These are phyloP conservation scores for Mimachlamys varia DNA, from an alignment of 2,888 invertebrate genomes.

Conservation along the genomic window DNA sequence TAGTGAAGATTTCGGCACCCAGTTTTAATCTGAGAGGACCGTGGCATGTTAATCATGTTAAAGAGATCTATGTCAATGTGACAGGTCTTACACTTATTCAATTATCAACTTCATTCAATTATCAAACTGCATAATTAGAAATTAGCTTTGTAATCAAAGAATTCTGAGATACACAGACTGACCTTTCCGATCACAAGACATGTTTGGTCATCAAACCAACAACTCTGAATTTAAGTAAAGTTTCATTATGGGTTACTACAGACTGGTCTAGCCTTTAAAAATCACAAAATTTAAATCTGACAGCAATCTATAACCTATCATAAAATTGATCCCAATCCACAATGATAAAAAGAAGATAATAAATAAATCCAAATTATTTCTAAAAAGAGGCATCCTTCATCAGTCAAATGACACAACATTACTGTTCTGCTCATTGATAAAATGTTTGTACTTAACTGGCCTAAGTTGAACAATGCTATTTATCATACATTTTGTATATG, in stretches of 20 bases:
- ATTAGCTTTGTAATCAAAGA: not conserved
- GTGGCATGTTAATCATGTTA: not conserved
- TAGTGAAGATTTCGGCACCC: not conserved
- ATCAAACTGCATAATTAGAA: slow-evolving; percentile 1
- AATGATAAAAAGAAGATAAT: no score
- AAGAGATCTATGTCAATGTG: slow-evolving; percentile 19
- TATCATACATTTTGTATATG: no score
- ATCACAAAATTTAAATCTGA: no score
- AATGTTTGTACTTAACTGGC: no score
- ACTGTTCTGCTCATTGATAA: no score
- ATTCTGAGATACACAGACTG: not conserved
- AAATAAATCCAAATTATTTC: not conserved
- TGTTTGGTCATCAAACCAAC: not conserved
- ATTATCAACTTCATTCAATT: slow-evolving; percentile 10
- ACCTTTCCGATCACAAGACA: not conserved
- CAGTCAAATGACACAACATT: no score
- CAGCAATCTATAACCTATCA: no score
- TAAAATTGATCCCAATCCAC: no score
- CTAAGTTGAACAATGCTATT: no score
- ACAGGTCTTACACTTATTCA: slow-evolving; percentile 3
- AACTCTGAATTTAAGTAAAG: not conserved
- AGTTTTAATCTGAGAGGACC: not conserved
- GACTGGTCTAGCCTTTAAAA: not conserved
- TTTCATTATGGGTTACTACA: not conserved
- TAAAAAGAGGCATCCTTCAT: no score